Percentiles rank a stretch among this genome's conserved stretches.
These are phyloP conservation scores for Poecilus cupreus DNA, from an alignment of 2,888 invertebrate genomes.

Conservation along the genomic window DNA sequence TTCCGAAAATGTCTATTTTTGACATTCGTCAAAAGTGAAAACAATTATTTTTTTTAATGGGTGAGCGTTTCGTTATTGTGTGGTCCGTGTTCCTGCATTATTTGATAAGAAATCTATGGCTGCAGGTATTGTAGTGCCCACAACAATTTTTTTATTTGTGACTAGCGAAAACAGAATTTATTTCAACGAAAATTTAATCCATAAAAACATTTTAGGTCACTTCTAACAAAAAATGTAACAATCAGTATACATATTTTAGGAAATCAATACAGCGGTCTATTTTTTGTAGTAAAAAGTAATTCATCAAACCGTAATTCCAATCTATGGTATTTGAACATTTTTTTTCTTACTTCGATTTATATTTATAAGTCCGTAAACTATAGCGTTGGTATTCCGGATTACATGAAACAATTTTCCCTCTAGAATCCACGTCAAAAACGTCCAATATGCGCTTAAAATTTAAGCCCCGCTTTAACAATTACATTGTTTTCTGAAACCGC, in stretches of 20 bases:
- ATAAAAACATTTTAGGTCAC: neutral
- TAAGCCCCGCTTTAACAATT: neutral
- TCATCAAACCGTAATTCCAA: slow-evolving; percentile 13
- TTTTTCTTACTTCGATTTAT: slow-evolving; percentile 32
- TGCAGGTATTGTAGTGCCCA: no score
- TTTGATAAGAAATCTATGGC: no score
- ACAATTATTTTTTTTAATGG: no score
- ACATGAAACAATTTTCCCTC: slow-evolving; percentile 12
- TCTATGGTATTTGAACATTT: slow-evolving; percentile 13
- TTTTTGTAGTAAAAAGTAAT: slow-evolving; percentile 1
- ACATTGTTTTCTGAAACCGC: neutral
- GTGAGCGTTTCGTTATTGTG: no score
- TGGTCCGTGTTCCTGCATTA: no score
- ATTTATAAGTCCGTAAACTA: slow-evolving; percentile 1
- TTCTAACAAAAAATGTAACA: neutral
- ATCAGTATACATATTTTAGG: neutral
- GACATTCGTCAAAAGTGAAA: no score
- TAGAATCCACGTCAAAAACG: neutral
- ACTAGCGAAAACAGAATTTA: no score
- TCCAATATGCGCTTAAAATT: slow-evolving; percentile 7
- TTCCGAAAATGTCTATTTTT: no score
- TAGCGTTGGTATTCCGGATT: neutral
- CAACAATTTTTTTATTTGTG: no score
- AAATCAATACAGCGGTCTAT: neutral
- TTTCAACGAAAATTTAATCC: no score